Evolutionary conservation across 2,888 invertebrate species (phyloP), one percentile per base, ranked within the genome.

Genomic region (Aproaerema taeniolella): DNA sequence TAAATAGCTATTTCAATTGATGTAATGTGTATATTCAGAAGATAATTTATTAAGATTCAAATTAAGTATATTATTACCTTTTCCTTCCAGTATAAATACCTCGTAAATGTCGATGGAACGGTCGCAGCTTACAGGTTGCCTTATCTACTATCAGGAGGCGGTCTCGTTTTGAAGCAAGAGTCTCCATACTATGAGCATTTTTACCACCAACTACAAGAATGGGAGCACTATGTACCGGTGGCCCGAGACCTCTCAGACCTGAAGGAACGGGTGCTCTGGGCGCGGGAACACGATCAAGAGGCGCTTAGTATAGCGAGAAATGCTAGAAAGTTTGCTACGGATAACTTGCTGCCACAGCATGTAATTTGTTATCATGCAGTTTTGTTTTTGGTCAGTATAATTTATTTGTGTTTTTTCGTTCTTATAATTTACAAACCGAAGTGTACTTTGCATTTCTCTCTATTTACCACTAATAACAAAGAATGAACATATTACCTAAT

Each of bases 171-270:
- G 9, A 99, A 99, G 80, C 97, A 97, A 77, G 91, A 94, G 15
- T 98, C 98, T 0, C 89, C 91, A n/a, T 98, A 95, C 76, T 95
- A 96, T 70, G 98, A 99, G 87, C 94, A 95, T 83, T 99, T 97
- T 77, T 99, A 99, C 67, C 77, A 88, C 26, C 88, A 93, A 51
- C 75, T 98, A 8, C 66, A 87, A 41, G 91, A 95, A 1, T 91
- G 91, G 78, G 83, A 89, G 54, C 98, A 99, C 77, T 99, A 91
- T 70, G 83, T 98, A 39, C 94, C 97, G 5, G 85, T 98, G 25
- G 91, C 92, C 58, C 76, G 88, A 31, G 93, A 98, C 73, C 82
- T 98, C 12, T 91, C 92, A 6, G 92, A 98, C 83, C 83, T 98
- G 31, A 80, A 93, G 2, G 91, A 94, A 15, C 91, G 91, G 70